Evolutionary conservation across 2,797 vertebrate genomes (phyloP).

Genomic region (Amblyopsis hoosieri): DNA sequence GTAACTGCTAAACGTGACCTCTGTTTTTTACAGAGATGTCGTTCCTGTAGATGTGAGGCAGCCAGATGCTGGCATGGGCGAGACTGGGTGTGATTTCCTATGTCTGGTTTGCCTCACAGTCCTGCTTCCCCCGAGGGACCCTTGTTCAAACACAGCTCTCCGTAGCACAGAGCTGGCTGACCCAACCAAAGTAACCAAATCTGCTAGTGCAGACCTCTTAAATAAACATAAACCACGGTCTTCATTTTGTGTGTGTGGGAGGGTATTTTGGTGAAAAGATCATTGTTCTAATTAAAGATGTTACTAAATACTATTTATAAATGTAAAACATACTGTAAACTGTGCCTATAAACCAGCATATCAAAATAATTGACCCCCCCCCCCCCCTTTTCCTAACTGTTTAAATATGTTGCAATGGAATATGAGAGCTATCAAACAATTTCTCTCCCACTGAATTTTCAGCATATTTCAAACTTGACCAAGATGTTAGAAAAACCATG

Average conservation of each 20-base stretch:
- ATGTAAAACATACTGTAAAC: too few relatives aligned
- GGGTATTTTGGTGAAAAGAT: too few relatives aligned
- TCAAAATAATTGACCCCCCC: too few relatives aligned
- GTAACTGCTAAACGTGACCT: constrained; percentile 38
- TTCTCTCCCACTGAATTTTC: constrained; percentile 14
- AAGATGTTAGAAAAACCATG: constrained; percentile 11
- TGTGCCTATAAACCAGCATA: too few relatives aligned
- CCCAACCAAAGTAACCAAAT: constrained; percentile 31
- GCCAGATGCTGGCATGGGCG: constrained; percentile 56
- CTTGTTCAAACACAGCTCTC: constrained; percentile 64
- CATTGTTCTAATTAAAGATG: too few relatives aligned
- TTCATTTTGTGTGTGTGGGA: constrained; percentile 19
- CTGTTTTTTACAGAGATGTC: constrained; percentile 53
- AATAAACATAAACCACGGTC: constrained; percentile 41
- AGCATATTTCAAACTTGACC: constrained; percentile 10
- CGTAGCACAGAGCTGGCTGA: constrained; percentile 30
- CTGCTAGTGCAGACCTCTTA: constrained; percentile 25
- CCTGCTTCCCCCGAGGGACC: constrained; percentile 78
- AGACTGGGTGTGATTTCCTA: constrained; percentile 77
- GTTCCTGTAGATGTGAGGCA: constrained; percentile 52
- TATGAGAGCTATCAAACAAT: constrained; percentile 47
- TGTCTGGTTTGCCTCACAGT: constrained; percentile 77
- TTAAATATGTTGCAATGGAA: constrained; percentile 59
- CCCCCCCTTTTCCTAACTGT: constrained; percentile 16
- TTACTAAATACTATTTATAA: too few relatives aligned